Base-by-base conservation (phyloP, 2,113 vertebrate genomes). In the Pseudopodoces humilis region DNA sequence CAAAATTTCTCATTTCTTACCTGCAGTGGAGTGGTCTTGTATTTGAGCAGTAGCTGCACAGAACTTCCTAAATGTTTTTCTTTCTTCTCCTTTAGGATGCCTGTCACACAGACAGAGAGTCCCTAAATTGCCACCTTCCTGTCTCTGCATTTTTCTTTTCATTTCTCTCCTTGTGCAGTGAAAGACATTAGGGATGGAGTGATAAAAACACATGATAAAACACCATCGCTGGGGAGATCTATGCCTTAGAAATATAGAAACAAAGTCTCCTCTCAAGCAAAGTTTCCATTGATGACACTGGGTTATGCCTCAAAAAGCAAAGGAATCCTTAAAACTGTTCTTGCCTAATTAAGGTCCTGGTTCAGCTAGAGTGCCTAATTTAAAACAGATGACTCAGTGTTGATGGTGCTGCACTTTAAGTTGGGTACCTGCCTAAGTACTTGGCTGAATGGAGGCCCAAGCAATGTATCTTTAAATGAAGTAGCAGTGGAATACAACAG, bases 1-100 rank as follows among this genome's bases (percentile, higher is more conserved):
- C 81, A 69, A 92, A 83, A 94, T 93, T 93, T 97, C 87, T 97
- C 93, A 96, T 92, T 97, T 97, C 87, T 96, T 96, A 70, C 91
- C 84, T 94, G 84, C 72, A 80, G 67, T 86, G 86, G 88, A 39
- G 44, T 72, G 39, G 56, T 74, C 41, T 83, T 68, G 25, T 41
- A 58, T 52, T 58, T 59, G 67, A 92, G 63, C 21, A 63, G 24
- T 37, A 30, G 9, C 47, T 92, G 47, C 56, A 39, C 50, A 71
- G 76, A 91, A 92, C 60, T 93, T 95, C 71, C 49, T 82, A 95
- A 94, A 81, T 83, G 68, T 72, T 97, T 93, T 93, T 77, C 46
- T 90, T 83, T 94, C 64, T 74, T 94, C 43, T 83, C 47, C 80
- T 84, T 95, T 77, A 91, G 91, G 87, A 95, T 94, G 82, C 86